Evolutionary conservation across 1,140 invertebrate genomes (phyloP), one percentile per base, ranked within the genome.

Genomic region (Vanessa atalanta): DNA sequence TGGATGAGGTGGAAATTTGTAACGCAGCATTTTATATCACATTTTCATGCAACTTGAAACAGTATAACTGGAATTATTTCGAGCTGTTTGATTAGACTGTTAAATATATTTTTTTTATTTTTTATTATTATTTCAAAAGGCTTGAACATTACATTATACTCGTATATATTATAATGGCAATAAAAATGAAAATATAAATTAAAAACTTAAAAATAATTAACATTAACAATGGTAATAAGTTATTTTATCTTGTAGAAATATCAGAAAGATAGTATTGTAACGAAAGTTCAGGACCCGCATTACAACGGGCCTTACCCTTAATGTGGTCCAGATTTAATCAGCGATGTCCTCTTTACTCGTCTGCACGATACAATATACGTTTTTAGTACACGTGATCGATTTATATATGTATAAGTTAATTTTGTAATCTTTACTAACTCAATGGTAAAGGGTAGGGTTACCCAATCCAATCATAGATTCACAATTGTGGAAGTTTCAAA

Each of bases 291-390:
- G 57, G 20, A 60, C 67, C 67, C 67, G 67, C 53, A 69, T 69
- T 15, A 23, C 43, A 20, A 8, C 51, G 66, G 67, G 16, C 53
- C 48, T 69, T 69, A 57, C 55, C 67, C 67, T 53, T n/a, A 47
- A 69, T 60, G 14, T 60, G 60, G 67, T 60, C 31, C 67, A 69
- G 67, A 69, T 69, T 47, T 69, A 53, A 69, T 60, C 67, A 60
- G 37, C 2, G 66, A 69, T 67, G 65, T 51, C 37, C 43, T 31
- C 53, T 55, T 57, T 43, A 61, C 31, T 26, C 14, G 23, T 61
- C 57, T 14, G 26, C 31, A 31, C 57, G 15, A 15, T 12, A 16
- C 31, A 61, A 61, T 13, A n/a, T 61, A 31, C 31, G 31, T 37
- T 15, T n/a, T 31, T 61, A 43, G 37, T 43, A 43, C 37, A 43